Evolutionary conservation across 1,140 invertebrate species (phyloP), one percentile per base, ranked within the genome.

Genomic region (Drosophila jambulina): DNA sequence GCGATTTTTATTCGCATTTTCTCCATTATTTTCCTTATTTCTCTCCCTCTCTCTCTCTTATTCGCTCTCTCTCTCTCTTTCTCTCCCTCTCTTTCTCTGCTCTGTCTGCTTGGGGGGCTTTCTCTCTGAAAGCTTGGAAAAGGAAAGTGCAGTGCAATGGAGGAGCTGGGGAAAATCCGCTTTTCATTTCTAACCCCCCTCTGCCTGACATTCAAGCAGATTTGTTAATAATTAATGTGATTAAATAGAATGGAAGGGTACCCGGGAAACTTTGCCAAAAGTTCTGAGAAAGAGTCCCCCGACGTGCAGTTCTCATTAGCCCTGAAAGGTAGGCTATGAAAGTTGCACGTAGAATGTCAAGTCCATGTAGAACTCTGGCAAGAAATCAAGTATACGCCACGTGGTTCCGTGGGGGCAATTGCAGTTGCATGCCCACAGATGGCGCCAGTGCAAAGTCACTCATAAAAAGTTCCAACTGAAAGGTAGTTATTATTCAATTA

Each of bases 351-450:
- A n/a, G 46, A 32, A 36, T 38, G 59, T 53, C 32, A 15, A 53
- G 32, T 54, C 17, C 27, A 29, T 54, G 60, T 63, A 70, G 67
- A 70, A 25, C n/a, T n/a, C 38, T 9, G 29, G 15, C 27, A 34
- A 2, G 19, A 75, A 32, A 74, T 74, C 54, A 74, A 19, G 53
- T 71, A 74, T 74, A 23, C 68, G 70, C 54, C 36, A 23, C n/a
- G 68, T 38, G 21, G 10, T 2, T 10, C 65, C 10, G 1, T 19
- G 25, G 9, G 13, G 29, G 38, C 36, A 36, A 25, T 12, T 54
- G 23, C 49, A 54, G 12, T n/a, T 70, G 67, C 63, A 70, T 45
- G 15, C 38, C 9, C 23, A 34, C 8, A 70, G 67, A 68, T 70
- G 67, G 67, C 63, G 67, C 32, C 29, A 23, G 36, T 27, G 21